Conservation (phyloP, 2,113 vertebrate genomes). For the Fulmarus glacialis region DNA sequence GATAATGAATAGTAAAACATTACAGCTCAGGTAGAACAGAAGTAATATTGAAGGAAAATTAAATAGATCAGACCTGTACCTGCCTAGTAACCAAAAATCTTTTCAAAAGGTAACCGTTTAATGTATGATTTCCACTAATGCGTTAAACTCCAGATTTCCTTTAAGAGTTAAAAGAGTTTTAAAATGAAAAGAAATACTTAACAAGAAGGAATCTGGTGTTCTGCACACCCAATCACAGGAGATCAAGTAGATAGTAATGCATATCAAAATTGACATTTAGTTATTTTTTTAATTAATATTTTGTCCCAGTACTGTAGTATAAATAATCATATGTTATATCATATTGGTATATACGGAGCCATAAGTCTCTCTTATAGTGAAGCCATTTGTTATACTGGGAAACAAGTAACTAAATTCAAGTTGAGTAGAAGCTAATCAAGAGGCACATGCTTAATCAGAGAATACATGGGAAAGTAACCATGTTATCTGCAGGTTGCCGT, state of each 20-base stretch:
- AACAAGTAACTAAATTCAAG: neutral
- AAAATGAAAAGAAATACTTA: neutral
- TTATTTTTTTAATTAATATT: neutral
- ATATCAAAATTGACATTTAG: neutral
- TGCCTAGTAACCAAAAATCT: neutral
- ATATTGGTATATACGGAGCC: neutral
- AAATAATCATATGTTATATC: neutral
- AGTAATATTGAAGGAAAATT: neutral
- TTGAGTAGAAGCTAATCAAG: neutral
- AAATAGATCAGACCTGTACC: neutral
- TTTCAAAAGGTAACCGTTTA: neutral
- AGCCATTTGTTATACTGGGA: neutral
- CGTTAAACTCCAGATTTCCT: neutral
- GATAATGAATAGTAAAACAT: neutral
- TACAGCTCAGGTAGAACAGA: neutral
- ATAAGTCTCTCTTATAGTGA: neutral
- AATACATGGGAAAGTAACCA: neutral
- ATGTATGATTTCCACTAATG: neutral
- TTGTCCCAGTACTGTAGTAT: neutral
- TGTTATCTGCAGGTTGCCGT: neutral
- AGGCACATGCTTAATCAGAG: neutral
- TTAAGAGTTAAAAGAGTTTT: neutral
- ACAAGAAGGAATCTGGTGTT: neutral
- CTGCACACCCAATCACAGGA: neutral
- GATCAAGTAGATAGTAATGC: neutral